Evolutionary conservation across 2,888 invertebrate genomes (phyloP).

Genomic region (Rhagium mordax): DNA sequence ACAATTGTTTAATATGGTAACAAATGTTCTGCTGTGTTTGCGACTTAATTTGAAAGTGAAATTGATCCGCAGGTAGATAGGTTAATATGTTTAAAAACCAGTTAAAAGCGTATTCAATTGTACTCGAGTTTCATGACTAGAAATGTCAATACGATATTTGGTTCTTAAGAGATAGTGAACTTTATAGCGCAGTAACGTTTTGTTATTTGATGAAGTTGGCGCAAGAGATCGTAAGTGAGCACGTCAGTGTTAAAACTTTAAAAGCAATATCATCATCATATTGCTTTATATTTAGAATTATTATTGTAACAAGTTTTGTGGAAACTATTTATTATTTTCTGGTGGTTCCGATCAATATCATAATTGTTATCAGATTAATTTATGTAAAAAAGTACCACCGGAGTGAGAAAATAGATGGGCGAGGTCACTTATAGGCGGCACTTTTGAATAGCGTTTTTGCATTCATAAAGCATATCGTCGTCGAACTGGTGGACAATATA

Average conservation of each 20-base stretch:
- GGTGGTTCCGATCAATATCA: not conserved
- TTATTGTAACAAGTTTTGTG: no score
- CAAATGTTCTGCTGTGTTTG: slow-evolving; percentile 1
- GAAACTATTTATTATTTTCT: not conserved
- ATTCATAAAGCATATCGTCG: not conserved
- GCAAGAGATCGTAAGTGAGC: no score
- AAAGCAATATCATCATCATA: no score
- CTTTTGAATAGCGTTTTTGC: not conserved
- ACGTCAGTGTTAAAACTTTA: no score
- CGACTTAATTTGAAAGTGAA: not conserved
- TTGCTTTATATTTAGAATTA: no score
- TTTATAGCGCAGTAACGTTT: no score
- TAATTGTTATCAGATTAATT: not conserved
- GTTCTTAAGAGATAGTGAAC: not conserved
- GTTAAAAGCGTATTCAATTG: not conserved
- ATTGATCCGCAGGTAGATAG: not conserved
- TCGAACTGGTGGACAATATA: not conserved
- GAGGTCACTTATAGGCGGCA: not conserved
- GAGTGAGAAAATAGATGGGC: not conserved
- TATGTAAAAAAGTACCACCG: not conserved
- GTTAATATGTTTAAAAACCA: not conserved
- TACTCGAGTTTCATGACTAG: not conserved
- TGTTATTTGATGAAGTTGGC: no score
- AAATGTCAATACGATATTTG: not conserved
- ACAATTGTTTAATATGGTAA: slow-evolving; percentile 22